Evolutionary conservation across 2,888 invertebrate genomes (phyloP).

Genomic region (Anthophora plumipes): DNA sequence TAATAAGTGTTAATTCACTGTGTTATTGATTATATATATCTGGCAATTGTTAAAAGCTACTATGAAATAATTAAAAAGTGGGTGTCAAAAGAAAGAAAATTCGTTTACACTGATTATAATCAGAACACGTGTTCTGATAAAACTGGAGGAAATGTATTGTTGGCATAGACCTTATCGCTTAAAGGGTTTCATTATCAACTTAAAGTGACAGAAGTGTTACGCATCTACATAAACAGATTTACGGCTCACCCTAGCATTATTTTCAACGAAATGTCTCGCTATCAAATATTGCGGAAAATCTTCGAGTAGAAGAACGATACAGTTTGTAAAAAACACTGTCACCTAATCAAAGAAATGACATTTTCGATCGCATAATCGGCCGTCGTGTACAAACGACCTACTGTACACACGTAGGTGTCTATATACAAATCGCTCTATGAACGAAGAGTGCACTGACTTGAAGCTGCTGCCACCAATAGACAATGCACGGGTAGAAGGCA

Average conservation of each 20-base stretch:
- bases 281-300: conserved; percentile 40
- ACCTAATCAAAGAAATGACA: conserved; percentile 58
- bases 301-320: not conserved
- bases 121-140: conserved; percentile 14
- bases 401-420: conserved; percentile 15
- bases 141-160: not conserved
- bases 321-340: conserved; percentile 45
- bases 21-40: not conserved
- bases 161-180: conserved; percentile 25
- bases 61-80: not conserved
- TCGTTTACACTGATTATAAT: conserved; percentile 16
- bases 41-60: not conserved
- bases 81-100: not conserved
- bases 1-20: not conserved
- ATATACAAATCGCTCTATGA: conserved; percentile 49
- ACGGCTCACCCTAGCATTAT: conserved; percentile 71
- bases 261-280: conserved; percentile 31
- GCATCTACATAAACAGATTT: conserved; percentile 54
- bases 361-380: conserved; percentile 47
- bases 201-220: conserved; percentile 38
- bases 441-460: conserved; percentile 60
- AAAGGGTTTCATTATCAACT: conserved; percentile 50
- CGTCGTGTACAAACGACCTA: conserved; percentile 34
- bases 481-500: conserved; percentile 44
- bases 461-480: conserved; percentile 61